Base-by-base conservation (phyloP, 1,140 invertebrate species). In the Cherax destructor region DNA sequence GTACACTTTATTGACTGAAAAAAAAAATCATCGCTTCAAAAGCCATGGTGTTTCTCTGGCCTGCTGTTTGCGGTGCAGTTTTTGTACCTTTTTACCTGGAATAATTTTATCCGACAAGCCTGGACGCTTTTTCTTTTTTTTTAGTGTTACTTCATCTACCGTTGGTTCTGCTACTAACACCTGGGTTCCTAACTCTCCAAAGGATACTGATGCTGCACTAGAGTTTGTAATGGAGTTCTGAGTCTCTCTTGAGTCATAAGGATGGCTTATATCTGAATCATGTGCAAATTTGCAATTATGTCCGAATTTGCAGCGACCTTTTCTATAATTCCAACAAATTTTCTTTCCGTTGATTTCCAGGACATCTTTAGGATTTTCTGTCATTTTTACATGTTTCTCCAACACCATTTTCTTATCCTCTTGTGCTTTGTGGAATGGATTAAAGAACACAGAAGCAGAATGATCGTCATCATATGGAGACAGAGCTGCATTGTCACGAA, bases 341-440 rank as follows among this genome's bases (percentile, higher is more conserved):
- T 98, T 98, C 93, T 97, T 97, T 0, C 97, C 97, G 94, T 98
- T 97, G 83, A 98, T 97, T 94, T 96, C 96, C 93, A 96, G 95
- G 93, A 97, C 96, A 83, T 93, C 97, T 96, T 95, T 96, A 95
- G 95, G 96, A 94, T 95, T 97, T 93, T 95, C 95, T 94, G 97
- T 97, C 97, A 99, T 98, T 96, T 98, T 98, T 0, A 99, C 98
- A 94, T 99, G 98, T 93, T 98, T 98, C 94, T 99, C 97, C 16
- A 99, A 94, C 83, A 98, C 97, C 4, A 97, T 97, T 87, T 97
- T 96, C 94, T 98, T 97, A 7, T 97, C 97, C 93, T 96, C 96
- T 94, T 98, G 98, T n/a, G 97, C 98, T 94, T 97, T 96, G n/a
- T 96, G 95, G 94, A 97, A 99, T 18, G 97, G 97, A 95, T 98